A percentile compares a stretch with the other conserved stretches of the same genome.
Evolutionary conservation across 1,140 invertebrate species (phyloP).

Genomic region (Aricia agestis): DNA sequence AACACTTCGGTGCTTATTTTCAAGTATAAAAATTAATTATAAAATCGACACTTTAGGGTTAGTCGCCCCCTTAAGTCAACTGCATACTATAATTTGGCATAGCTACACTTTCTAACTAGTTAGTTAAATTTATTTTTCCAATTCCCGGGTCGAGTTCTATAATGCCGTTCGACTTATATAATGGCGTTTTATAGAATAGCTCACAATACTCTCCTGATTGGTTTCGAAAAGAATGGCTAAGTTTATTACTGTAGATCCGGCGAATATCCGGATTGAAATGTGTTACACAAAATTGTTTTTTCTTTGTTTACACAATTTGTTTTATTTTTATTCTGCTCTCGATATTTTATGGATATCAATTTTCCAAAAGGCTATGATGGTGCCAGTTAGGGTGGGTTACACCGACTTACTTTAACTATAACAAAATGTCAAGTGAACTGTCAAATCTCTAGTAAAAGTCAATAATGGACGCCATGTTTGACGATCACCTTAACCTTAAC

Average conservation of each 20-base stretch:
- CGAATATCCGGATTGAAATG: not conserved
- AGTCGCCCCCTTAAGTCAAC: too few species aligned
- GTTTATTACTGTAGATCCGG: not conserved
- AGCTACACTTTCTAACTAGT: too few species aligned
- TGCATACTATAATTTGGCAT: too few species aligned
- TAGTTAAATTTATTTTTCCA: not conserved
- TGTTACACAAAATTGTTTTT: not conserved
- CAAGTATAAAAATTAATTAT: too few species aligned
- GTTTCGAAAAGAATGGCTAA: not conserved
- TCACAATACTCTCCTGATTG: not conserved
- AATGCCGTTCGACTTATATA: not conserved
- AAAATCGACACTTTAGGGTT: too few species aligned
- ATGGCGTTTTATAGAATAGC: not conserved
- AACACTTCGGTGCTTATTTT: too few species aligned
- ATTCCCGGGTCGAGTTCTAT: not conserved
- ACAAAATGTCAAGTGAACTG: too few species aligned
- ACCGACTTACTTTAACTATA: too few species aligned
- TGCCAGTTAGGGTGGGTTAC: too few species aligned
- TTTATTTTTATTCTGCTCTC: not conserved
- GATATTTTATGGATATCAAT: not conserved
- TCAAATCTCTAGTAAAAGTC: too few species aligned
- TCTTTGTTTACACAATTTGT: not conserved
- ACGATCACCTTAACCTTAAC: too few species aligned
- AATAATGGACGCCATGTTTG: too few species aligned
- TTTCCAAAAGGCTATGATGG: not conserved